Base-by-base conservation (phyloP, 2,113 vertebrate species). In the Notarius quadriscutis region DNA sequence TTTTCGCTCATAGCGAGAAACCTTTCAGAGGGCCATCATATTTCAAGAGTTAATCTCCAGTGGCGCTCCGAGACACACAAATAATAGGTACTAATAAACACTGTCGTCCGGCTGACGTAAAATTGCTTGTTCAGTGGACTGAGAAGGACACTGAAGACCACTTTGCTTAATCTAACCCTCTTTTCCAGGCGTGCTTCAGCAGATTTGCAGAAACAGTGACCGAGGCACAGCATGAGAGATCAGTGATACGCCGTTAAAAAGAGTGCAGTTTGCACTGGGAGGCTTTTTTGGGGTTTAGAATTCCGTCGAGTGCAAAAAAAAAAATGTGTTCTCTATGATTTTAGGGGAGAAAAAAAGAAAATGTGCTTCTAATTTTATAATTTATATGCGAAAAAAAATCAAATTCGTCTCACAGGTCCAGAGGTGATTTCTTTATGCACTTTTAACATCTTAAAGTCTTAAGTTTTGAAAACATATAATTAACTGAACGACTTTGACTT, bases 81-180 rank as follows among this genome's bases (percentile, higher is more conserved):
- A 79, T 57, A 80, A 82, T 82, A 82, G 78, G 53, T 74, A 58
- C 57, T 82, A 57, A 81, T 72, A 55, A n/a, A 62, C 53, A 74
- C 30, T 11, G 69, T 25, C 34, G 79, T 30, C 55, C 27, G 12
- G 65, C 65, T 63, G 55, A 60, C 67, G 41, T 60, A 27, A 74
- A 72, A 72, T 74, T 6, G 55, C 79, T 82, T 60, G 53, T 53
- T 58, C 53, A 50, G 79, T 81, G 79, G 86, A 81, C 79, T 72
- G 86, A 74, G 86, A 80, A 55, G 67, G 65, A n/a, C 53, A n/a
- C 62, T 41, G 60, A 58, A 81, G 78, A 34, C 51, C 53, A 15
- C 63, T 65, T 86, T 58, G 27, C 48, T 81, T 67, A 71, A 81
- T 85, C 27, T 34, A 22, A 27, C 14, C 65, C 41, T 18, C 25